These are phyloP conservation scores for Coptotermes formosanus DNA, from an alignment of 1,140 invertebrate genomes.

Conservation along the genomic window DNA sequence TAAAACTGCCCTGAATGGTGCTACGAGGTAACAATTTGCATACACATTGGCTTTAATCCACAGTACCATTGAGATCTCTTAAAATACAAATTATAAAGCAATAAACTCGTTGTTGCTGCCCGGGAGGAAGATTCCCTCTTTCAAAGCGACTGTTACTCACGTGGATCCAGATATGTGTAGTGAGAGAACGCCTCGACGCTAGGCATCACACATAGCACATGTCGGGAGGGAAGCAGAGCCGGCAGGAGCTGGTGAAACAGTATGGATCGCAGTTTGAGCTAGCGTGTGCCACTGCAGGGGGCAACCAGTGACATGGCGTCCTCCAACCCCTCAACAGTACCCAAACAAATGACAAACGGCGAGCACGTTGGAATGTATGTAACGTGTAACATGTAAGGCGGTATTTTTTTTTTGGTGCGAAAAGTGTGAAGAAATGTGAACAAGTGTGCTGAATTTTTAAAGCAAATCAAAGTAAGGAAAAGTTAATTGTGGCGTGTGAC, in stretches of 20 bases:
- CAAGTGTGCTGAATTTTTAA: not conserved
- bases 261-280: slow-evolving; percentile 12
- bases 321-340: not conserved
- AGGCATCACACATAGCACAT: not conserved
- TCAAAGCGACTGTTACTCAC: not conserved
- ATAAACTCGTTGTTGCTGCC: not conserved
- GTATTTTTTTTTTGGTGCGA: not conserved
- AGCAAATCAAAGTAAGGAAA: not conserved
- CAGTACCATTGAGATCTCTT: not conserved
- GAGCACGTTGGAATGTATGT: not conserved
- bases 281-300: slow-evolving; percentile 17
- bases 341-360: not conserved
- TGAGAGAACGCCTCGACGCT: slow-evolving; percentile 23
- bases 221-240: slow-evolving; percentile 22
- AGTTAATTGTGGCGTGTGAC: not conserved
- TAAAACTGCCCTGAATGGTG: not conserved
- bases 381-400: not conserved
- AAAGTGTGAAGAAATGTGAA: not conserved
- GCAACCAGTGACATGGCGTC: not conserved
- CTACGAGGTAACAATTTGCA: not conserved
- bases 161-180: not conserved
- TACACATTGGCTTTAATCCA: slow-evolving; percentile 22
- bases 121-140: not conserved
- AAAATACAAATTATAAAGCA: not conserved
- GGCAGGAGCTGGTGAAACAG: slow-evolving; percentile 5